These are phyloP conservation scores for Nymphalis io DNA, from an alignment of 1,140 invertebrate genomes.

Conservation along the genomic window DNA sequence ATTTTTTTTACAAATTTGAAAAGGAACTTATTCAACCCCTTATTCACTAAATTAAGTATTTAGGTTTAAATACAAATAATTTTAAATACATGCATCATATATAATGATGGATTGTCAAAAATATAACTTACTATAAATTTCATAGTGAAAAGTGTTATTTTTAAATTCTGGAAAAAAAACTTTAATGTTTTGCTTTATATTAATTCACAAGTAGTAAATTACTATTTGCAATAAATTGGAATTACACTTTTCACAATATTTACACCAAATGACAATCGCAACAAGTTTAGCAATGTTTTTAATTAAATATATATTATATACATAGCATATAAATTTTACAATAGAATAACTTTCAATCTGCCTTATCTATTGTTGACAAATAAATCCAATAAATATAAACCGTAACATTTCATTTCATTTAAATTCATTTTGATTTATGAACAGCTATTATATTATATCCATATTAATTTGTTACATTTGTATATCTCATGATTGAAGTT, in stretches of 20 bases:
- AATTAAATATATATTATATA: not conserved
- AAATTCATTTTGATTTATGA: no score
- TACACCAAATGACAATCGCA: constrained; percentile 1
- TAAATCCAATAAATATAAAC: not conserved
- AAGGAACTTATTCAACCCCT: not conserved
- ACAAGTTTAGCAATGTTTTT: not conserved
- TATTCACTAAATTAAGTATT: not conserved
- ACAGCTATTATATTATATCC: no score
- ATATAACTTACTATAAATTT: not conserved
- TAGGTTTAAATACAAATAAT: not conserved
- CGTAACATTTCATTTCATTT: no score
- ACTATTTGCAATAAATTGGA: not conserved
- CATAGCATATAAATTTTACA: not conserved
- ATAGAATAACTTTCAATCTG: constrained; percentile 1
- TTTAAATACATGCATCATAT: no score
- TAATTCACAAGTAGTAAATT: not conserved
- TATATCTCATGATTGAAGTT: no score
- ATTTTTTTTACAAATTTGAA: not conserved
- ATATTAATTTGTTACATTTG: no score
- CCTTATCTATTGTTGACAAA: not conserved
- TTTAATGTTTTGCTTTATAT: not conserved
- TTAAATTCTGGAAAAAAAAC: not conserved
- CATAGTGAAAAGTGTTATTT: constrained; percentile 21
- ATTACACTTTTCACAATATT: constrained; percentile 23
- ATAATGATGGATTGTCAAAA: no score